These are phyloP conservation scores for Drosophila eugracilis DNA, from an alignment of 1,140 invertebrate genomes.

Conservation along the genomic window DNA sequence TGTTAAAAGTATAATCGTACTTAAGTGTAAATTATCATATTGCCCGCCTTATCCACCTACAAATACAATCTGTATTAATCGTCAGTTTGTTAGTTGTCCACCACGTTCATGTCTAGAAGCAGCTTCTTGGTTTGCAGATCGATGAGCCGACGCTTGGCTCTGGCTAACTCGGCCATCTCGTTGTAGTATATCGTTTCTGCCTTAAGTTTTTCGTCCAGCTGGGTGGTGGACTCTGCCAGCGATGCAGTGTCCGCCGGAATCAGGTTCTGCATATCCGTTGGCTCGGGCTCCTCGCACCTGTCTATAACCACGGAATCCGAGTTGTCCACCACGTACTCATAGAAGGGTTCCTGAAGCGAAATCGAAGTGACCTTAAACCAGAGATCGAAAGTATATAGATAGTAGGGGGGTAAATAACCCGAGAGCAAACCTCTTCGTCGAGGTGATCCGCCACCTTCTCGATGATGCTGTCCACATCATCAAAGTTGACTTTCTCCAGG, in stretches of 20 bases:
- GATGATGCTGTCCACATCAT: constrained; percentile 74
- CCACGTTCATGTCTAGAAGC: constrained; percentile 66
- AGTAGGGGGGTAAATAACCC: background rate
- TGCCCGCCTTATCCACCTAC: constrained; percentile 13
- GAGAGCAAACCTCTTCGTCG: constrained; percentile 60
- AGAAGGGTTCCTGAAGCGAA: constrained; percentile 65
- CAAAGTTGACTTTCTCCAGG: constrained; percentile 69
- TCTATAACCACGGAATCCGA: constrained; percentile 49
- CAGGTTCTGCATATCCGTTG: constrained; percentile 39
- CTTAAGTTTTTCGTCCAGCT: constrained; percentile 73
- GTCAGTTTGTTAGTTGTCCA: constrained; percentile 39
- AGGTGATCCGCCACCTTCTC: constrained; percentile 70
- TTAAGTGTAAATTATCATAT: constrained; percentile 26
- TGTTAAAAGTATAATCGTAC: constrained; percentile 21
- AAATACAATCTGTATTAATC: constrained; percentile 8
- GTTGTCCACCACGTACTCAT: constrained; percentile 71
- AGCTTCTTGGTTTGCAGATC: constrained; percentile 77
- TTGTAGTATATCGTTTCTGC: constrained; percentile 81
- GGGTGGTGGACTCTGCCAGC: constrained; percentile 55
- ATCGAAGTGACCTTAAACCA: constrained; percentile 45
- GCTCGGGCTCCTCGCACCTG: constrained; percentile 46
- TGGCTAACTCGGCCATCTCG: constrained; percentile 78
- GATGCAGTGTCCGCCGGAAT: constrained; percentile 43
- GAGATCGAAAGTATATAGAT: constrained; percentile 4
- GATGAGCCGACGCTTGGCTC: constrained; percentile 68